Conservation (phyloP, 2,797 vertebrate species). For the Myoxocephalus aenaeus region DNA sequence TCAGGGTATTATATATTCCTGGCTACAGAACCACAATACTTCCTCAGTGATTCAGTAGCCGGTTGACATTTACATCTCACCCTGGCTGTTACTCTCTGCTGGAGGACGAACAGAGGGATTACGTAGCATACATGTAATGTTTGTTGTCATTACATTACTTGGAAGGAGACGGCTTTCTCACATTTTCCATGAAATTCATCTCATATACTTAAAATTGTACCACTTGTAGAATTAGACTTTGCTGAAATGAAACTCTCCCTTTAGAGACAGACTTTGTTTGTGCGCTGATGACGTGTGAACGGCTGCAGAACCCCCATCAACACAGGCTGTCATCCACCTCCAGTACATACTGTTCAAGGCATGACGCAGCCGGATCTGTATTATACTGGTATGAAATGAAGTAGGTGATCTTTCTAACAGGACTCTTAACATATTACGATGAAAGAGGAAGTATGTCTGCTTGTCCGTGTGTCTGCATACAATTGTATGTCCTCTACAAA, state of each 20-base stretch:
- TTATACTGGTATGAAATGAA: not conserved
- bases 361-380: not conserved
- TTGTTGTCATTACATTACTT: constrained; percentile 32
- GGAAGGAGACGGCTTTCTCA: not conserved
- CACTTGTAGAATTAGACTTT: not conserved
- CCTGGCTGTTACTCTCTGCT: not conserved
- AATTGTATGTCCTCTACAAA: not conserved
- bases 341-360: not conserved
- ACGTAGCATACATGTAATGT: not conserved
- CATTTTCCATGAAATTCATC: constrained; percentile 3
- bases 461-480: not conserved
- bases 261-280: not conserved
- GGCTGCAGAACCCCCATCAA: not conserved
- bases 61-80: not conserved
- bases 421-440: not conserved
- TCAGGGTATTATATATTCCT: not conserved
- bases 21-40: not conserved
- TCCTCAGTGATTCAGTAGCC: not conserved
- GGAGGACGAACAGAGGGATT: not conserved
- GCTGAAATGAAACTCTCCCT: too few species aligned
- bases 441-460: not conserved
- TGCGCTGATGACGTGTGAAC: not conserved
- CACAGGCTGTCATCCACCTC: not conserved
- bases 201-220: not conserved
- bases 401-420: not conserved